Evolutionary conservation across 1,140 invertebrate species (phyloP).

Genomic region (Habropoda laboriosa): DNA sequence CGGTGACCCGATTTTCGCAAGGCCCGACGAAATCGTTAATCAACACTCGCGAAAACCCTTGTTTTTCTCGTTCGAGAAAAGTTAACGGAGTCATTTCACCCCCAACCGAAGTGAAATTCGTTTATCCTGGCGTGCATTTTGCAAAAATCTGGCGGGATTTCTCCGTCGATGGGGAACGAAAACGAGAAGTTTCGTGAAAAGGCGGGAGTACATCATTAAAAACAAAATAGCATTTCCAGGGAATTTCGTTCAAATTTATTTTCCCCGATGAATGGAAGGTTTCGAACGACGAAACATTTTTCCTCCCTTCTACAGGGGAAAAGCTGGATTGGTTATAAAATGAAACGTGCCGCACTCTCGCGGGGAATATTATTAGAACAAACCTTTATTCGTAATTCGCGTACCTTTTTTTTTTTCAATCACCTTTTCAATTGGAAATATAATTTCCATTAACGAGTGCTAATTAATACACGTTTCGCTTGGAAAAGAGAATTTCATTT

Average conservation of each 20-base stretch:
- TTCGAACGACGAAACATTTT: neutral
- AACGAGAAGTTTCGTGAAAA: neutral
- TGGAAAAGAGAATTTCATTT: too few species aligned
- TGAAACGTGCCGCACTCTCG: too few species aligned
- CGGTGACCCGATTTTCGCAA: slow-evolving; percentile 10
- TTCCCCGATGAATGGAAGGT: neutral
- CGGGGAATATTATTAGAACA: too few species aligned
- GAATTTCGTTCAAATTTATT: neutral
- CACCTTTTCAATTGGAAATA: too few species aligned
- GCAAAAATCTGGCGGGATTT: neutral
- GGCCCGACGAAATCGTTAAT: neutral
- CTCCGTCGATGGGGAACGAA: neutral
- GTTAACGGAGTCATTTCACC: slow-evolving; percentile 2
- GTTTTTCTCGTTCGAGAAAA: slow-evolving; percentile 10
- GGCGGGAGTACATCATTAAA: too few species aligned
- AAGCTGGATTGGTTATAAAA: too few species aligned
- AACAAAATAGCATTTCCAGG: neutral
- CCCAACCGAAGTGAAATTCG: neutral
- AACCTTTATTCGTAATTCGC: neutral
- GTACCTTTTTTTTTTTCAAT: too few species aligned
- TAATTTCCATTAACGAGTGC: too few species aligned
- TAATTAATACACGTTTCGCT: too few species aligned
- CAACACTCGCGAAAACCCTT: slow-evolving; percentile 17
- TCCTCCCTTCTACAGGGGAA: too few species aligned
- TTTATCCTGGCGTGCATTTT: neutral